These are phyloP conservation scores for Cataglyphis livida DNA, from an alignment of 2,888 invertebrate species.

Conservation along the genomic window DNA sequence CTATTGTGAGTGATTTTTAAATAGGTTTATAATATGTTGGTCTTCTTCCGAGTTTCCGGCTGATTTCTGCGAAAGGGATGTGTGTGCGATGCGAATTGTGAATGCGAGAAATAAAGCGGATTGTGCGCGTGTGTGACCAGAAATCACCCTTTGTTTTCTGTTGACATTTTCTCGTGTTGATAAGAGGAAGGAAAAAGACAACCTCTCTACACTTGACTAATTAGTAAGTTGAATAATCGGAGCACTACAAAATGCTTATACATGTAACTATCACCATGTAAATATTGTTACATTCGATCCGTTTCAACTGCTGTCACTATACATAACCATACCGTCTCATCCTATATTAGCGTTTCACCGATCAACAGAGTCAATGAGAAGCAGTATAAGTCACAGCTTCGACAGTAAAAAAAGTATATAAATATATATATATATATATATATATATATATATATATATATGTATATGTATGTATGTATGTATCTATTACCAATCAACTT, in stretches of 20 bases:
- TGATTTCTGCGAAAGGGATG: slow-evolving; percentile 69
- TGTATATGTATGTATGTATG: neutral
- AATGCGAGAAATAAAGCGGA: slow-evolving; percentile 58
- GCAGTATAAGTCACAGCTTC: slow-evolving; percentile 47
- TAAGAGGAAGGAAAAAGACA: slow-evolving; percentile 52
- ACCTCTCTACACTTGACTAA: slow-evolving; percentile 52
- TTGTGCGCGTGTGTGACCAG: slow-evolving; percentile 66
- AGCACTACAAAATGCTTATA: slow-evolving; percentile 73
- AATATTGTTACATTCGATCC: slow-evolving; percentile 77
- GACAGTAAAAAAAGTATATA: slow-evolving; percentile 2
- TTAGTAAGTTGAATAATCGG: slow-evolving; percentile 76
- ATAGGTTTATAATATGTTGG: slow-evolving; percentile 83
- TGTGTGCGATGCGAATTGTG: slow-evolving; percentile 47
- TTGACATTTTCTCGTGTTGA: slow-evolving; percentile 74
- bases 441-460: neutral
- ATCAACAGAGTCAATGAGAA: slow-evolving; percentile 59
- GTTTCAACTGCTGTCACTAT: slow-evolving; percentile 75
- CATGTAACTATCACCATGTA: slow-evolving; percentile 78
- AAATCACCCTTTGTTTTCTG: slow-evolving; percentile 72
- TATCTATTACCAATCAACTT: slow-evolving; percentile 13
- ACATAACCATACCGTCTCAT: slow-evolving; percentile 72
- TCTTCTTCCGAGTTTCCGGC: slow-evolving; percentile 75
- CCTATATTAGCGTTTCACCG: slow-evolving; percentile 67
- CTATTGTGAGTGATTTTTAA: slow-evolving; percentile 83
- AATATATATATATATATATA: neutral